These are phyloP conservation scores for Drosophila macrospina DNA, from an alignment of 2,888 invertebrate genomes.

Conservation along the genomic window DNA sequence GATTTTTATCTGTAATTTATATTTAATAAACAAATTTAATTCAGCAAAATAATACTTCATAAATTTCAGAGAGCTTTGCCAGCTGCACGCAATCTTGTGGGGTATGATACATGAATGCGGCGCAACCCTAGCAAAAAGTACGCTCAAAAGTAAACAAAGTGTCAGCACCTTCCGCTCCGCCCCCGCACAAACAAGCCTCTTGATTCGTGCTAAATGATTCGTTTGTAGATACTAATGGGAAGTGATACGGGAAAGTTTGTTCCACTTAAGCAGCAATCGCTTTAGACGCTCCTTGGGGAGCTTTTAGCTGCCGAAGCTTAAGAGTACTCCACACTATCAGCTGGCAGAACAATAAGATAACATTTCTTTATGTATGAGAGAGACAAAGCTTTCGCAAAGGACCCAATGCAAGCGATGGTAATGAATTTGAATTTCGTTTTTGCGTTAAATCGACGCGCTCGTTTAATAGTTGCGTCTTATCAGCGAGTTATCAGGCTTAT, in stretches of 20 bases:
- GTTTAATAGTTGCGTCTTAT: conserved; percentile 18
- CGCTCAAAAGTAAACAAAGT: conserved; percentile 57
- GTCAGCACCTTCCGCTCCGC: not conserved
- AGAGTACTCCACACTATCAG: conserved; percentile 22
- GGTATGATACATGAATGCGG: not conserved
- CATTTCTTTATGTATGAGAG: conserved; percentile 22
- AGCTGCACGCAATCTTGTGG: conserved; percentile 11
- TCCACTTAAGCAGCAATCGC: conserved; percentile 42
- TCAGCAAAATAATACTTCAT: not conserved
- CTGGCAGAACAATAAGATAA: conserved; percentile 27
- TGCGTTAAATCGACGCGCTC: not conserved
- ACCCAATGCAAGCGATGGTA: conserved; percentile 1
- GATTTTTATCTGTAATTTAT: too few relatives aligned
- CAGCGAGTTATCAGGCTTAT: conserved; percentile 37
- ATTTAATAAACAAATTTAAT: too few relatives aligned
- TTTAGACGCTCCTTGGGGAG: conserved; percentile 38
- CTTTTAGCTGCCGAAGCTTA: conserved; percentile 28
- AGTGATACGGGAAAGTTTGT: conserved; percentile 26
- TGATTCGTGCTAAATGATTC: not conserved
- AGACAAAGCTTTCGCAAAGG: conserved; percentile 6
- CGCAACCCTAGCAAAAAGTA: conserved; percentile 1
- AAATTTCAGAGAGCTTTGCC: conserved; percentile 5
- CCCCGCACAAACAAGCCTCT: not conserved
- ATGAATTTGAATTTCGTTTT: conserved; percentile 20
- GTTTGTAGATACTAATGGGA: not conserved